phyloP scores from a whole-genome alignment of 2,888 invertebrate genomes.

The Operophtera brumata region DNA sequence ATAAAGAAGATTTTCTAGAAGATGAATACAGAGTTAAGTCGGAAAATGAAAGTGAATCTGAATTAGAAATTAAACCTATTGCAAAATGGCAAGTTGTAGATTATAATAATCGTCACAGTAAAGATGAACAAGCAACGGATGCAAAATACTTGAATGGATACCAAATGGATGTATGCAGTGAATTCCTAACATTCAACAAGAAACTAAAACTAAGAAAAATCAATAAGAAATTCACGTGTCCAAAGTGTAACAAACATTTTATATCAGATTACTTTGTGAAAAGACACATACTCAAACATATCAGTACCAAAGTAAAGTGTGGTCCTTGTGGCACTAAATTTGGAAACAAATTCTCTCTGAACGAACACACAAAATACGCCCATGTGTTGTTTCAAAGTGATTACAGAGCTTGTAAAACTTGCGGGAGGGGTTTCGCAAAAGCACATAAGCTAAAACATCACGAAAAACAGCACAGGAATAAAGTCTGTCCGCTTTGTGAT shows the following conservation, averaged over 20 bases:
- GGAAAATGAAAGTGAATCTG: conserved; percentile 45
- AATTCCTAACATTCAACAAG: conserved; percentile 65
- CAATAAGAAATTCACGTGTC: conserved; percentile 51
- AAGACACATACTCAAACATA: conserved; percentile 60
- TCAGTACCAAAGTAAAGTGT: conserved; percentile 47
- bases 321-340: conserved; percentile 47
- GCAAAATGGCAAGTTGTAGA: conserved; percentile 3
- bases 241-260: conserved; percentile 62
- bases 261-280: conserved; percentile 67
- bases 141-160: conserved; percentile 47
- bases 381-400: conserved; percentile 49
- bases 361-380: conserved; percentile 61
- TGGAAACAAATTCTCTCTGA: conserved; percentile 58
- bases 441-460: conserved; percentile 47
- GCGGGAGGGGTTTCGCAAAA: conserved; percentile 51
- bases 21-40: conserved; percentile 66
- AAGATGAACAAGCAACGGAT: neutral
- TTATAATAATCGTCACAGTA: conserved; percentile 25
- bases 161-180: conserved; percentile 52
- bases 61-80: conserved; percentile 6
- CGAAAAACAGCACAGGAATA: conserved; percentile 45
- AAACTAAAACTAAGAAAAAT: conserved; percentile 39
- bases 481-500: conserved; percentile 56
- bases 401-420: conserved; percentile 49
- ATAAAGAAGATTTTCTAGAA: conserved; percentile 61